Evolutionary conservation across 2,113 vertebrate genomes (phyloP).

Genomic region (Cyphomyrus discorhynchus): DNA sequence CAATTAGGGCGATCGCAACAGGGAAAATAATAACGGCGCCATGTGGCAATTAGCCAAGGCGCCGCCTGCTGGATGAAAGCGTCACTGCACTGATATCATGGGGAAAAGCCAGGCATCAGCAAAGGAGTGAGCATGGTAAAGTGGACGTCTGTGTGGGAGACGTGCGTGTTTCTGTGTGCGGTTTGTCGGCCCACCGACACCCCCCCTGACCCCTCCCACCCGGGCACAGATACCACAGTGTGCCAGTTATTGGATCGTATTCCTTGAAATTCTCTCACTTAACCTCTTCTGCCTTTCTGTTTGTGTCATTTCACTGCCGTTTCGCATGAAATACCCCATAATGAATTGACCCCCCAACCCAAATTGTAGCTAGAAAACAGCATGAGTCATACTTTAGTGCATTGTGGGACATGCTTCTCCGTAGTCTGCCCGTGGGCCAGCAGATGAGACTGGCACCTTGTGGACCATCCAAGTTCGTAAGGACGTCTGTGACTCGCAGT

Average conservation of each 20-base stretch:
- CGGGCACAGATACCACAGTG: background rate
- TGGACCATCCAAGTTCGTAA: background rate
- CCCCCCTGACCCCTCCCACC: background rate
- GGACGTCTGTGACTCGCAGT: background rate
- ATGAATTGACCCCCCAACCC: background rate
- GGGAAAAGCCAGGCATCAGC: background rate
- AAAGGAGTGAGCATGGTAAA: background rate
- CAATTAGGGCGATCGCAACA: constrained; percentile 36
- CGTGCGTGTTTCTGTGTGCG: background rate
- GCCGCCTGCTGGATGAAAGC: background rate
- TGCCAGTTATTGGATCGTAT: background rate
- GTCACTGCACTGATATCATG: background rate
- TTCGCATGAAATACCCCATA: background rate
- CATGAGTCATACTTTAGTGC: background rate
- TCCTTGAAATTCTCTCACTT: background rate
- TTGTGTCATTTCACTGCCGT: background rate
- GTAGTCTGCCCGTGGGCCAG: background rate
- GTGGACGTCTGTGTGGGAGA: background rate
- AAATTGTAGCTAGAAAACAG: background rate
- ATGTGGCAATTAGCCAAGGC: constrained; percentile 20
- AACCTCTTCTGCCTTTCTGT: background rate
- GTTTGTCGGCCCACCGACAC: background rate
- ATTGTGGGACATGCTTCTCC: background rate
- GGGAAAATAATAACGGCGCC: background rate
- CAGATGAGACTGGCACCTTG: background rate